Percentiles rank a stretch among this genome's conserved stretches.
phyloP scores from a whole-genome alignment of 1,140 invertebrate genomes.

The Colletes gigas region DNA sequence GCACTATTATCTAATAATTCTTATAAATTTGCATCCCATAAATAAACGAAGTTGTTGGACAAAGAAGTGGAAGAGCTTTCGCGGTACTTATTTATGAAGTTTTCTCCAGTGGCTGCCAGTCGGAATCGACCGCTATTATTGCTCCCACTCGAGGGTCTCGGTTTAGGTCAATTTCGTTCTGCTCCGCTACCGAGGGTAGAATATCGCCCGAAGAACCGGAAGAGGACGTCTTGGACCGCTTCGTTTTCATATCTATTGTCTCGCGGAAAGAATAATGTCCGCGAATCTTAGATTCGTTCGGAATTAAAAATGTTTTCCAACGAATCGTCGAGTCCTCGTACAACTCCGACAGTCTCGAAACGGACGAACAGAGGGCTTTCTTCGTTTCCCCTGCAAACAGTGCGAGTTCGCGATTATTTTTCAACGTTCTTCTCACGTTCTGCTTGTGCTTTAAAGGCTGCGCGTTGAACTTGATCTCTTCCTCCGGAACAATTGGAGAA shows the following conservation, averaged over 20 bases:
- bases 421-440: too few relatives aligned
- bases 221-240: not conserved
- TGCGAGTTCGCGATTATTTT: not conserved
- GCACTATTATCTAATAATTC: too few relatives aligned
- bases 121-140: too few relatives aligned
- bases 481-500: not conserved
- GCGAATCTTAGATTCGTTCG: not conserved
- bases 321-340: not conserved
- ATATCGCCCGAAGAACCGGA: not conserved
- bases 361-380: not conserved
- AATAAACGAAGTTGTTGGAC: too few relatives aligned
- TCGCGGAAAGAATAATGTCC: not conserved
- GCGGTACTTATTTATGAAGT: too few relatives aligned
- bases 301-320: conserved; percentile 8
- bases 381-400: not conserved
- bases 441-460: too few relatives aligned
- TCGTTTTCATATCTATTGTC: not conserved
- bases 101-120: too few relatives aligned
- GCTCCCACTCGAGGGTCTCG: too few relatives aligned
- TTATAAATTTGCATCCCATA: too few relatives aligned
- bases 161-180: not conserved
- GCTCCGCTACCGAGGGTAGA: not conserved
- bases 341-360: not conserved
- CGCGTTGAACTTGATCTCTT: not conserved
- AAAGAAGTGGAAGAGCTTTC: too few relatives aligned